Base-by-base conservation (phyloP, 2,113 vertebrate genomes). In the Neodontobutis hainanensis region DNA sequence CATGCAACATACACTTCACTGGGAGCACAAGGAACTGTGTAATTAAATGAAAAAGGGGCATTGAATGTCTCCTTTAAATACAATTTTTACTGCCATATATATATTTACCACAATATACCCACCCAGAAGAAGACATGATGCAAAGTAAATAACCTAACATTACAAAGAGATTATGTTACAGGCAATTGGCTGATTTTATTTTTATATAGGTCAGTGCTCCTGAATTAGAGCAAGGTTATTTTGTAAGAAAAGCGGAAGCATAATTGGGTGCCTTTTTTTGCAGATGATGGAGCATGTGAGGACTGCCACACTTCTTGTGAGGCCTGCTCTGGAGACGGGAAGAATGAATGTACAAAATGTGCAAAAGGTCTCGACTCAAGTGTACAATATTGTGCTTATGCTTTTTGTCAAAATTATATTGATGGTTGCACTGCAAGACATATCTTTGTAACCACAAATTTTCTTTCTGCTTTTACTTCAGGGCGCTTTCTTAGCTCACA, bases 401-500 rank as follows among this genome's bases (percentile, higher is more conserved):
- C 40, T 11, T 19, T 47, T 35, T 53, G 38, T 40, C 71, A 66
- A 27, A 27, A 27, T 4, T 43, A 15, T 67, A 53, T 43, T 40
- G 12, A 2, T 11, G 16, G 19, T 32, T 50, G 10, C 36, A 14
- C 35, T 5, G 3, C 46, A 9, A 14, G n/a, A 35, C 6, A 5
- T 9, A 38, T 14, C 32, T 45, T 64, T 34, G 3, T 11, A 61
- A 2, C 35, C 15, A 49, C 45, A 46, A 35, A 61, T 58, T 51
- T 73, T 77, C 64, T 38, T 69, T 58, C 38, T 64, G 7, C 60
- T 52, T 68, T 43, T 45, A 46, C 64, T 64, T 40, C 79, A 93
- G 92, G 88, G 40, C 72, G 75, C 4, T 97, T 93, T 82, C 82
- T 99, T 79, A 84, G 73, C 70, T 9, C 62, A 2, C 85, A 84